phyloP scores from a whole-genome alignment of 2,888 invertebrate species.

The Folsomia manolachei region DNA sequence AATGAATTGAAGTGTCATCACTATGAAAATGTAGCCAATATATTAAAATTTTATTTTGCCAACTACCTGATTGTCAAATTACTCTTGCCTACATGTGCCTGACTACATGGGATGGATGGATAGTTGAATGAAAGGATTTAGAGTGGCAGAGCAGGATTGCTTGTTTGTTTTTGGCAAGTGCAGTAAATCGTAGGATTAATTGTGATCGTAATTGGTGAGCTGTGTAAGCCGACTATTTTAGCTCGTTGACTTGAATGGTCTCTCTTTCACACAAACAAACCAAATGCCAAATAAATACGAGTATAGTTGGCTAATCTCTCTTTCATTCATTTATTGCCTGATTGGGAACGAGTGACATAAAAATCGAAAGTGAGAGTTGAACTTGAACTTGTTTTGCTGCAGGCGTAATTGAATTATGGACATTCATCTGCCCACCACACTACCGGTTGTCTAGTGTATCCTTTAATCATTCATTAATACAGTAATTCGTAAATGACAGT shows the following conservation, averaged over 20 bases:
- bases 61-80: no score
- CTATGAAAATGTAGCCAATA: neutral
- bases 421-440: no score
- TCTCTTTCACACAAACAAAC: neutral
- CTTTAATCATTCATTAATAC: no score
- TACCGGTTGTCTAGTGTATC: no score
- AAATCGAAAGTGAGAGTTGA: conserved; percentile 40
- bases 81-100: no score
- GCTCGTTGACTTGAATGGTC: neutral
- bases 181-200: neutral
- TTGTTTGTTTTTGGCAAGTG: neutral
- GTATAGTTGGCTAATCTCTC: conserved; percentile 1
- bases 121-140: no score
- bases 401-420: neutral
- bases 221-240: neutral
- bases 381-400: conserved; percentile 39
- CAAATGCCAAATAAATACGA: no score
- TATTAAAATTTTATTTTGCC: neutral
- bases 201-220: neutral
- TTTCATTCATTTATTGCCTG: conserved; percentile 5
- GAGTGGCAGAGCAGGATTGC: neutral
- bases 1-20: neutral
- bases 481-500: no score
- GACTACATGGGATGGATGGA: no score
- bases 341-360: neutral